These are phyloP conservation scores for Amphiprion percula DNA, from an alignment of 2,113 vertebrate species.

Conservation along the genomic window DNA sequence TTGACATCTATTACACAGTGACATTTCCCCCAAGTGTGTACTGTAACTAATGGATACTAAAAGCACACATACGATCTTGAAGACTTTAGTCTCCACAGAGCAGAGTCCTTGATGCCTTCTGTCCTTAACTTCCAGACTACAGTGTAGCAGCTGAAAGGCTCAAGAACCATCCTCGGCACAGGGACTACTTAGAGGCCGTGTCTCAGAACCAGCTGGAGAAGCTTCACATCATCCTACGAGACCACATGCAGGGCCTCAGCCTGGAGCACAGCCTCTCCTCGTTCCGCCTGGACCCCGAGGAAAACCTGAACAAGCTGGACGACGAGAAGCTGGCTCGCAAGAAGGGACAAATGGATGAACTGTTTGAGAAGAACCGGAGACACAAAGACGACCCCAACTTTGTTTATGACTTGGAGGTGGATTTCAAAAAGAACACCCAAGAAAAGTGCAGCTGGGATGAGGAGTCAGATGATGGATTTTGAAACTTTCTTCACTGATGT, in stretches of 20 bases:
- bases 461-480: constrained; percentile 89
- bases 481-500: constrained; percentile 13
- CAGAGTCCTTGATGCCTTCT: not conserved
- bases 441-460: constrained; percentile 93
- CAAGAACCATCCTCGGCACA: constrained; percentile 91
- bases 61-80: no score
- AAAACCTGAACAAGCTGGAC: constrained; percentile 95
- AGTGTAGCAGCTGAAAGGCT: constrained; percentile 89
- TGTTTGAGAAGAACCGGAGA: constrained; percentile 92
- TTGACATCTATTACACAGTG: no score
- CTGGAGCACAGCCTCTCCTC: constrained; percentile 83
- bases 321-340: constrained; percentile 89
- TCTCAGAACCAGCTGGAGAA: constrained; percentile 88
- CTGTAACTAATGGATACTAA: no score
- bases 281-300: constrained; percentile 85
- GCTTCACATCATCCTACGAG: constrained; percentile 87
- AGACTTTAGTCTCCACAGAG: not conserved
- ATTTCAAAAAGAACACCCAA: constrained; percentile 85
- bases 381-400: constrained; percentile 91
- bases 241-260: constrained; percentile 87
- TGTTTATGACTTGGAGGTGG: constrained; percentile 91
- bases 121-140: constrained; percentile 84
- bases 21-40: no score
- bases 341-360: constrained; percentile 93
- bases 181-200: constrained; percentile 88